Percentiles rank a stretch among this genome's conserved stretches.
phyloP scores from a whole-genome alignment of 2,888 invertebrate species.

The Diaphora mendica region DNA sequence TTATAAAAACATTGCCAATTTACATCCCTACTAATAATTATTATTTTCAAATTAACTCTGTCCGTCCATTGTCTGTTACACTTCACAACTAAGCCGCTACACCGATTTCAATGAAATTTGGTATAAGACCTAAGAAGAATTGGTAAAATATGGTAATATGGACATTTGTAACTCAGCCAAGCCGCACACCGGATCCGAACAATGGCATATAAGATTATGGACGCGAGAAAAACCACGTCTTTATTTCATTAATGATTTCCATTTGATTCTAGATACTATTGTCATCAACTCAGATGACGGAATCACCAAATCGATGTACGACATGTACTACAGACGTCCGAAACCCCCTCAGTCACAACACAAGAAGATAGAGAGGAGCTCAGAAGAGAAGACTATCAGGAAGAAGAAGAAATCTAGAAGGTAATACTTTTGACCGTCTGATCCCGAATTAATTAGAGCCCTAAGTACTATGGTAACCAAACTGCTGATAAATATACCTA shows the following conservation, averaged over 20 bases:
- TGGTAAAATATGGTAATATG: no score
- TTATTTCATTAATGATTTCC: not conserved
- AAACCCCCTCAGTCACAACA: not conserved
- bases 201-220: no score
- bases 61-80: no score
- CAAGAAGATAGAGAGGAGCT: conserved; percentile 19
- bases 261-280: conserved; percentile 38
- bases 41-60: no score
- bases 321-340: conserved; percentile 74
- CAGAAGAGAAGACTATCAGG: conserved; percentile 27
- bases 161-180: no score
- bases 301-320: conserved; percentile 77
- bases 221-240: not conserved
- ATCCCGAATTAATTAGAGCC: not conserved
- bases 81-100: no score
- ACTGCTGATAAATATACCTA: not conserved
- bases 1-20: no score
- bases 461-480: not conserved
- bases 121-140: no score
- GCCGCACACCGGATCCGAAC: no score
- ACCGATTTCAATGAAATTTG: no score
- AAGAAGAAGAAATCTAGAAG: conserved; percentile 39
- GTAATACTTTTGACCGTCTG: conserved; percentile 6
- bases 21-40: no score
- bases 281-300: conserved; percentile 68